These are phyloP conservation scores for Scotopteryx bipunctaria DNA, from an alignment of 2,888 invertebrate genomes.

Conservation along the genomic window DNA sequence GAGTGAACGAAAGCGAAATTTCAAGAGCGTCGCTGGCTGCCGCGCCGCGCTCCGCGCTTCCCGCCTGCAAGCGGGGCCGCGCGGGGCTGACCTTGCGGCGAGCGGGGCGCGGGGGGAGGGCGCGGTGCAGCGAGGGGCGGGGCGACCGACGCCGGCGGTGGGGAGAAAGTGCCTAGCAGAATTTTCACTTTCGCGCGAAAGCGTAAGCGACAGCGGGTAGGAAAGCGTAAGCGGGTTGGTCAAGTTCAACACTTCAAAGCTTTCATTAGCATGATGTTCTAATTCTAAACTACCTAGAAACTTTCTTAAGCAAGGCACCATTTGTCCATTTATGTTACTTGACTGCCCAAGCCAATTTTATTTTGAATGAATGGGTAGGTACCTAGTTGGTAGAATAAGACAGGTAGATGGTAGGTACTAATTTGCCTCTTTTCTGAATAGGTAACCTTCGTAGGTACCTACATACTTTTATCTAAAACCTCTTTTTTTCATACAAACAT, in stretches of 20 bases:
- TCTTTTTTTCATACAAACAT: too few relatives aligned
- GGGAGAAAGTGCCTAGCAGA: slow-evolving; percentile 79
- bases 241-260: not conserved
- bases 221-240: slow-evolving; percentile 28
- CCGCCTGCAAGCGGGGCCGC: slow-evolving; percentile 54
- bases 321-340: not conserved
- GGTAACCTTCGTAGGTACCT: not conserved
- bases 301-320: not conserved
- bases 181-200: slow-evolving; percentile 80
- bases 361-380: not conserved
- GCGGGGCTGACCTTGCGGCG: slow-evolving; percentile 71
- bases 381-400: too few relatives aligned
- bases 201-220: slow-evolving; percentile 54
- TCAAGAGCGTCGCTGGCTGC: slow-evolving; percentile 81
- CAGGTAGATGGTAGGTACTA: too few relatives aligned
- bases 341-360: too few relatives aligned
- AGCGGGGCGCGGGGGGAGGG: slow-evolving; percentile 55
- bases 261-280: not conserved
- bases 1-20: slow-evolving; percentile 88
- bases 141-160: slow-evolving; percentile 58
- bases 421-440: too few relatives aligned
- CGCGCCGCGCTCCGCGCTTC: slow-evolving; percentile 59
- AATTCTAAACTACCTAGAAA: not conserved
- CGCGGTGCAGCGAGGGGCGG: slow-evolving; percentile 63
- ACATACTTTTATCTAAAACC: not conserved